phyloP scores from a whole-genome alignment of 2,797 vertebrate species.

The Falco naumanni region DNA sequence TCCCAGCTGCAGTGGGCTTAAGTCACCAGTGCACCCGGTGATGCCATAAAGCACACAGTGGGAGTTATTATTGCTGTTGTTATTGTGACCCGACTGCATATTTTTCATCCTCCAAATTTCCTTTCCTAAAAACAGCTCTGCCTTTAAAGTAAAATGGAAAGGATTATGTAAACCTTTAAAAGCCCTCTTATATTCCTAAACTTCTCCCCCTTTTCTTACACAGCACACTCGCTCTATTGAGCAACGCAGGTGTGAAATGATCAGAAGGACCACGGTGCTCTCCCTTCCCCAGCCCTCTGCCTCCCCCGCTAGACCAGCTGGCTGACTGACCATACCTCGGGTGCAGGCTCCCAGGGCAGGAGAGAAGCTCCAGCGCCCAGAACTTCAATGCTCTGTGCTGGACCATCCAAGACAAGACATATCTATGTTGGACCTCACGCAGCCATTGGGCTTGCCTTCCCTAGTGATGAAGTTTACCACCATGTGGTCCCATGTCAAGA shows the following conservation, averaged over 20 bases:
- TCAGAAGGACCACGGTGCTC: not conserved
- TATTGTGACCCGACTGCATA: not conserved
- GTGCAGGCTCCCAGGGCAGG: not conserved
- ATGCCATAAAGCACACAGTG: not conserved
- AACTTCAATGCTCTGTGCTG: not conserved
- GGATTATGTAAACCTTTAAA: slow-evolving; percentile 32
- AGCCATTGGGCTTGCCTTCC: not conserved
- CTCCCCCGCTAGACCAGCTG: not conserved
- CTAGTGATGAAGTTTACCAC: not conserved
- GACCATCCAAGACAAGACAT: not conserved
- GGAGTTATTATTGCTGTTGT: not conserved
- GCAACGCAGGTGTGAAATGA: not conserved
- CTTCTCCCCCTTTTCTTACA: not conserved
- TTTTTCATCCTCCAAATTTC: slow-evolving; percentile 2
- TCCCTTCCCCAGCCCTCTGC: not conserved
- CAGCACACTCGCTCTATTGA: not conserved
- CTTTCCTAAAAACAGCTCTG: slow-evolving; percentile 17
- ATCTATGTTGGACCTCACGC: not conserved
- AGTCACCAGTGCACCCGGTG: not conserved
- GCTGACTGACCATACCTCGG: not conserved
- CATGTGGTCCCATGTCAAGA: fast-evolving
- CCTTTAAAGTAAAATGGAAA: slow-evolving; percentile 41
- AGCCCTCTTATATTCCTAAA: not conserved
- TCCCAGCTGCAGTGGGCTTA: slow-evolving; percentile 12
- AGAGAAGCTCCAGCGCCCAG: not conserved